These are phyloP conservation scores for Raphicerus campestris DNA, from an alignment of 2,113 vertebrate genomes.

Conservation along the genomic window DNA sequence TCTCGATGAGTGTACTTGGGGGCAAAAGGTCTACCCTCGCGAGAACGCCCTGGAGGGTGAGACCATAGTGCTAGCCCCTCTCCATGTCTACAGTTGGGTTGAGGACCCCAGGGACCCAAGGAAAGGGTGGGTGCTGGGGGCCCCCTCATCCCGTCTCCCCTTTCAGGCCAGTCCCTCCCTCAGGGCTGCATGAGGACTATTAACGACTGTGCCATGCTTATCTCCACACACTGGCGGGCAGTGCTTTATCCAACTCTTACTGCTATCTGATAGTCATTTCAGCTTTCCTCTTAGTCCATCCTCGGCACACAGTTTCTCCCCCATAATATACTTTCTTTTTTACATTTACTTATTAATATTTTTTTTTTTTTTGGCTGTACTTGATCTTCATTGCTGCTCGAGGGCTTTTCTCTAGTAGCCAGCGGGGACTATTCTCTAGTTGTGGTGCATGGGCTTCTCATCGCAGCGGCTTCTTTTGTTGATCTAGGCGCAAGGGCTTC, in stretches of 20 bases:
- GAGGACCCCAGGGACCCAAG: not conserved
- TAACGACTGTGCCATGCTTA: not conserved
- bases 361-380: not conserved
- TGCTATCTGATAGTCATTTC: not conserved
- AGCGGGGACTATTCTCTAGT: not conserved
- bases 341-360: not conserved
- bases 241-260: not conserved
- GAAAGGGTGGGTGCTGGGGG: not conserved
- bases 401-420: not conserved
- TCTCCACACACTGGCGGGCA: not conserved
- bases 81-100: not conserved
- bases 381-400: not conserved
- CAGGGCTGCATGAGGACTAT: accelerated
- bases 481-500: not conserved
- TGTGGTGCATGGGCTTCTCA: not conserved
- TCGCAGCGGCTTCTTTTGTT: not conserved
- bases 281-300: not conserved
- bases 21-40: not conserved
- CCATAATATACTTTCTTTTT: not conserved
- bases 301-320: not conserved
- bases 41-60: accelerated
- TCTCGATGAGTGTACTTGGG: not conserved
- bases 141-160: not conserved
- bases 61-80: too few species aligned
- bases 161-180: not conserved